phyloP scores from a whole-genome alignment of 2,113 vertebrate species.

The Nesogale talazaci region DNA sequence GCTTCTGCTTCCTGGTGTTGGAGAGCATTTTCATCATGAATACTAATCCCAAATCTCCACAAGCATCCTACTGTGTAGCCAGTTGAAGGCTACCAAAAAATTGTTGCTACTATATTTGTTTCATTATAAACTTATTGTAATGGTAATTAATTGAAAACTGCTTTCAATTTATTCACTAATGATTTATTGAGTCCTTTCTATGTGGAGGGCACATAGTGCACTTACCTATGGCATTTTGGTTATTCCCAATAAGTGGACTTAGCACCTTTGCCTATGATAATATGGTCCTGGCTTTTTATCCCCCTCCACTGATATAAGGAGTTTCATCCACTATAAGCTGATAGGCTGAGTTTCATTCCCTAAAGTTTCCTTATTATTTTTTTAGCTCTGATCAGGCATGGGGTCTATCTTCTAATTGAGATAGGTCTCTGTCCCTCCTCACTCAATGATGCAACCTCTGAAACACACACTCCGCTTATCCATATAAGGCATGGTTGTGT shows the following conservation, averaged over 20 bases:
- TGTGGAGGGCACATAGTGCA: not conserved
- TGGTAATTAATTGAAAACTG: conserved; percentile 25
- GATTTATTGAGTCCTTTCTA: conserved; percentile 28
- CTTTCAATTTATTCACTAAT: conserved; percentile 51
- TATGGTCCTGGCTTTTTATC: not conserved
- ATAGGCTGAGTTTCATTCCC: not conserved
- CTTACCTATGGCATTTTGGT: not conserved
- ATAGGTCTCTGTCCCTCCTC: not conserved
- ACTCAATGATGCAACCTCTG: no score
- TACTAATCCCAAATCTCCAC: not conserved
- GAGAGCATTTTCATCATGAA: not conserved
- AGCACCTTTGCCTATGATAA: not conserved
- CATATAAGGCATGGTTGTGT: no score
- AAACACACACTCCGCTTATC: not conserved
- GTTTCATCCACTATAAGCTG: not conserved
- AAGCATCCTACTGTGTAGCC: not conserved
- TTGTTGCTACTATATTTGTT: not conserved
- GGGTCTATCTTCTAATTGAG: not conserved
- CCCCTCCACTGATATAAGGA: not conserved
- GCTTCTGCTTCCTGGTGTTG: not conserved
- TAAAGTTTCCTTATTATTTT: not conserved
- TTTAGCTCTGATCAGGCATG: not conserved
- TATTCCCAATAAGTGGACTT: not conserved
- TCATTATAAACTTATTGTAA: not conserved
- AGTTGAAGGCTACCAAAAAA: not conserved